phyloP scores from a whole-genome alignment of 2,113 vertebrate genomes.

The Aldabrachelys gigantea region DNA sequence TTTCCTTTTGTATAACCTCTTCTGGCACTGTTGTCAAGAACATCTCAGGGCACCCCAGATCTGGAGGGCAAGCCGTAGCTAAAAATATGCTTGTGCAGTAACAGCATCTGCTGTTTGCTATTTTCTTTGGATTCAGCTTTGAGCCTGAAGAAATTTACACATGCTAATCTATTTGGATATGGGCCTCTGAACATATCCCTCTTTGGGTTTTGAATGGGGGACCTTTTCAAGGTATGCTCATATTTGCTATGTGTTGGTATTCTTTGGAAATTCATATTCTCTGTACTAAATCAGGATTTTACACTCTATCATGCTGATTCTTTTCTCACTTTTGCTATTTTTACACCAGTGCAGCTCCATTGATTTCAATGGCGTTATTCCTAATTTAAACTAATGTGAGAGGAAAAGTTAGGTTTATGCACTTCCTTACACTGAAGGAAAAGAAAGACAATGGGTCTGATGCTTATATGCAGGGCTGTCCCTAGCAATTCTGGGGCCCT shows the following conservation, averaged over 20 bases:
- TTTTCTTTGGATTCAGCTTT: slow-evolving; percentile 49
- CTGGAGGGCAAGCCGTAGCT: not conserved
- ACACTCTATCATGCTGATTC: not conserved
- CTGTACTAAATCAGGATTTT: not conserved
- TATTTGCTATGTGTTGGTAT: not conserved
- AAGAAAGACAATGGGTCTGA: not conserved
- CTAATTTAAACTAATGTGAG: not conserved
- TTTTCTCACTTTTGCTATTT: not conserved
- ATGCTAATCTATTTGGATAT: slow-evolving; percentile 29
- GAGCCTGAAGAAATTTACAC: slow-evolving; percentile 14
- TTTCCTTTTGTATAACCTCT: not conserved
- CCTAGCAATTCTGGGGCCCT: too few species aligned
- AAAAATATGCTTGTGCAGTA: not conserved
- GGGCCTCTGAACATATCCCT: not conserved
- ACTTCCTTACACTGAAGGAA: not conserved
- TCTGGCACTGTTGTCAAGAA: slow-evolving; percentile 22
- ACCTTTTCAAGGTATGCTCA: not conserved
- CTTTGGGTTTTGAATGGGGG: not conserved
- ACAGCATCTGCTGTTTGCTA: slow-evolving; percentile 51
- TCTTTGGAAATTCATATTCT: not conserved
- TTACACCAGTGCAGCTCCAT: not conserved
- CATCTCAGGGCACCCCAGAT: not conserved
- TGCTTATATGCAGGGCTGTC: fast-evolving
- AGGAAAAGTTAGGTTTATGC: not conserved
- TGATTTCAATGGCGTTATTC: not conserved